These are phyloP conservation scores for Gnathonemus echidnorhynchus DNA, from an alignment of 2,113 vertebrate species.

Conservation along the genomic window DNA sequence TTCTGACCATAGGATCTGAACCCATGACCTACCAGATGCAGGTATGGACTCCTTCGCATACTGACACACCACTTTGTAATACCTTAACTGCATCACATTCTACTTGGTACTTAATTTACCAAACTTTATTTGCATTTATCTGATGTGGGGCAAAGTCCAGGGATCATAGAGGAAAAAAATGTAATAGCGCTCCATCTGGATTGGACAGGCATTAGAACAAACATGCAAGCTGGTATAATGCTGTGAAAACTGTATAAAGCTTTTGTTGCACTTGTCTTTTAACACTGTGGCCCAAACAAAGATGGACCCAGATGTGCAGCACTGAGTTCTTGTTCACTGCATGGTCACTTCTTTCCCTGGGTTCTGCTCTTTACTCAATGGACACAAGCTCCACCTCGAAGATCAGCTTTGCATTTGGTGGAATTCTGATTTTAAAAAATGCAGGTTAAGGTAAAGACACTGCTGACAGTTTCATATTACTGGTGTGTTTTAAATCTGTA, in stretches of 20 bases:
- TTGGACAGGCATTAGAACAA: conserved; percentile 32
- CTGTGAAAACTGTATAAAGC: not conserved
- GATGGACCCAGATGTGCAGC: conserved; percentile 25
- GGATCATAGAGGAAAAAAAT: not conserved
- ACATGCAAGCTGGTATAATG: conserved; percentile 43
- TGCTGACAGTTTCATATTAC: not conserved
- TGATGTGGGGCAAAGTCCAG: not conserved
- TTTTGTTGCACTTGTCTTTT: conserved; percentile 1
- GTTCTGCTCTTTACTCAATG: conserved; percentile 68
- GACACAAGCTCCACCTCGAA: conserved; percentile 91
- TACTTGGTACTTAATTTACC: not conserved
- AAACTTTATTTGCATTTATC: not conserved
- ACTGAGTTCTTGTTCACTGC: not conserved
- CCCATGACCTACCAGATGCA: not conserved
- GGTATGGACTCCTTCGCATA: not conserved
- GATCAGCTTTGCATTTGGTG: conserved; percentile 87
- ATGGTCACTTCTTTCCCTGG: not conserved
- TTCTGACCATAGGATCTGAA: not conserved
- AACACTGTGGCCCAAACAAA: not conserved
- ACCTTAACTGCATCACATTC: not conserved
- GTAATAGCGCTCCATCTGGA: not conserved
- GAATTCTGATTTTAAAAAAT: conserved; percentile 68
- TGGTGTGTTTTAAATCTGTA: not conserved
- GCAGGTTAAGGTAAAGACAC: conserved; percentile 60
- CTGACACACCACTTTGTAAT: not conserved